Base-by-base conservation (phyloP, 2,113 vertebrate genomes). In the Rhea pennata region DNA sequence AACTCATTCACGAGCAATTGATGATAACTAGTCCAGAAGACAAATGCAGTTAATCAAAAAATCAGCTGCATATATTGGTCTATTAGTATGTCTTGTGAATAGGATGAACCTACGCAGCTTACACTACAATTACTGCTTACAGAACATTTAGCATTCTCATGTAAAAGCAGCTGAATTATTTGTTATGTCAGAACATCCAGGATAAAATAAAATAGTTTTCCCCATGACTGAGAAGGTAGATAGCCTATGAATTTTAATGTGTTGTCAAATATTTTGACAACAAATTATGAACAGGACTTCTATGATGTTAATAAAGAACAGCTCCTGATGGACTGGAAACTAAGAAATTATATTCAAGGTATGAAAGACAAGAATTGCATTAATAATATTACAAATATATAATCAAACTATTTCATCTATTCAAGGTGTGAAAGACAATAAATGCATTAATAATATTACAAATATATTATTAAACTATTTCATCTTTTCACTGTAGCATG, bases 211-310 rank as follows among this genome's bases (percentile, higher is more conserved):
- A 85, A 76, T 13, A 6, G 11, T 70, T 95, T 88, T 91, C 42
- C 39, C 46, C 83, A 56, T 70, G 61, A 87, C 29, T 90, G 29
- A 89, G 81, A 86, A 94, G 4, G 15, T 58, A 93, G 40, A 15
- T 72, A 88, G 4, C 4, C 13, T 64, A 39, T 72, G 84, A 96
- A 93, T 95, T 95, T 86, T 87, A 94, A 84, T 94, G 64, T 40
- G 33, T 50, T 90, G 16, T 46, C 62, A 87, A 85, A 86, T 92
- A 91, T 58, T 61, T 59, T 81, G 71, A 58, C 50, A 79, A 74
- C 26, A 94, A 92, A 91, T 93, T 87, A 81, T 59, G 20, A 97
- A 84, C 20, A 82, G 62, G 79, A 85, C 36, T 94, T 96, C 39
- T 76, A 61, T 0, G 0, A 10, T n/a, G 10, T 61, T 94, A 79